phyloP scores from a whole-genome alignment of 2,888 invertebrate genomes.

The Odiellus spinosus region DNA sequence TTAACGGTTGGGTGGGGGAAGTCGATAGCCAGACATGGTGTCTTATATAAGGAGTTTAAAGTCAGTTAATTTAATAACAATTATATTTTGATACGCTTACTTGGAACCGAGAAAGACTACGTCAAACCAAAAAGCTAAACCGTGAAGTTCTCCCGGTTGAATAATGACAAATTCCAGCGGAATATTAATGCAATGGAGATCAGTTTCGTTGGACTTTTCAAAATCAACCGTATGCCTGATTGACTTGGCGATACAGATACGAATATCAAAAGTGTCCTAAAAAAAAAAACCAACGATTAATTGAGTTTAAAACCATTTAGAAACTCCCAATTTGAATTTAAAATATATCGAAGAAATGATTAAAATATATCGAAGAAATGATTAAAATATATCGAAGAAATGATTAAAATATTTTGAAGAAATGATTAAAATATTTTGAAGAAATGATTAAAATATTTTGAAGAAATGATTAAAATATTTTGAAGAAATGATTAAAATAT shows the following conservation, averaged over 20 bases:
- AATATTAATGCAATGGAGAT: slow-evolving; percentile 84
- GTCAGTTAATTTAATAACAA: slow-evolving; percentile 6
- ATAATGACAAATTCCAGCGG: slow-evolving; percentile 81
- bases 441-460: no score
- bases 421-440: no score
- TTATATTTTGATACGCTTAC: slow-evolving; percentile 6
- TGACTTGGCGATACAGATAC: slow-evolving; percentile 90
- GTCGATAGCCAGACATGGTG: slow-evolving; percentile 94
- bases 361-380: no score
- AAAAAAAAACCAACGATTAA: slow-evolving; percentile 11
- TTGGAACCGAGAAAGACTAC: slow-evolving; percentile 83
- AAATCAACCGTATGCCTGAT: slow-evolving; percentile 88
- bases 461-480: no score
- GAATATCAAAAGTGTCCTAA: slow-evolving; percentile 85
- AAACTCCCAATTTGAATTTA: no score
- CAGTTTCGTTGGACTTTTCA: slow-evolving; percentile 73
- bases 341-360: no score
- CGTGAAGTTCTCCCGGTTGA: slow-evolving; percentile 88
- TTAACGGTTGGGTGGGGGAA: slow-evolving; percentile 90
- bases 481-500: no score
- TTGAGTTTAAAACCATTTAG: no score
- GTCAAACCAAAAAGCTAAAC: slow-evolving; percentile 98
- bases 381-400: no score
- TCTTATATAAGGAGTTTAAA: slow-evolving; percentile 3
- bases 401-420: no score